Base-by-base conservation (phyloP, 2,797 vertebrate species). In the Semotilus atromaculatus region DNA sequence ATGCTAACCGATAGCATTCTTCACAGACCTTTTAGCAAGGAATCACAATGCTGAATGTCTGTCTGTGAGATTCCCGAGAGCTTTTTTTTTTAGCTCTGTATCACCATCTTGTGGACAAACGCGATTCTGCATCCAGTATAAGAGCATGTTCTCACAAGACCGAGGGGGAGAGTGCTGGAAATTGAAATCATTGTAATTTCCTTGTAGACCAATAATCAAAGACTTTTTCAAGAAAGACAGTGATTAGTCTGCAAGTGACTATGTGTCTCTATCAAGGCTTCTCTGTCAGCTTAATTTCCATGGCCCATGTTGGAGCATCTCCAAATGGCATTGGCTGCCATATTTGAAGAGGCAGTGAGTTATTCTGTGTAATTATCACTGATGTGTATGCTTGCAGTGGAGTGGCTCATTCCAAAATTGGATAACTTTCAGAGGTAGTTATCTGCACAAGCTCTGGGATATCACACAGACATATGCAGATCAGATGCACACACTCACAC, bases 291-390 rank as follows among this genome's bases (percentile, higher is more conserved):
- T 55, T 81, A 55, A 71, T 70, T 75, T 86, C 74, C 67, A 71
- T 34, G 60, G 73, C 67, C 83, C 77, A 53, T 6, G 16, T 66
- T 85, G 85, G 86, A 86, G 62, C 43, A 11, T 84, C 81, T 87
- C 88, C 86, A 86, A 83, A 60, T 64, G 58, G 85, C 78, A 45
- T 34, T 60, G 60, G 80, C 71, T 75, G 76, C 40, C 51, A 76
- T 83, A 48, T 88, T 82, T 86, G 86, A 90, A 85, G 89, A 82
- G 87, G 60, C 79, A 40, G 82, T 34, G 36, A 45, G 66, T 79
- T 53, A 83, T 34, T 76, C 80, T 85, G 86, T 87, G 80, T 88
- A 88, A 87, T 86, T 88, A 90, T 85, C 82, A 78, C 84, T 87
- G 82, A 86, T 87, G 79, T 85, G 86, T 85, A 70, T 84, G 82